Evolutionary conservation across 2,113 vertebrate species (phyloP).

Genomic region (Vidua macroura): DNA sequence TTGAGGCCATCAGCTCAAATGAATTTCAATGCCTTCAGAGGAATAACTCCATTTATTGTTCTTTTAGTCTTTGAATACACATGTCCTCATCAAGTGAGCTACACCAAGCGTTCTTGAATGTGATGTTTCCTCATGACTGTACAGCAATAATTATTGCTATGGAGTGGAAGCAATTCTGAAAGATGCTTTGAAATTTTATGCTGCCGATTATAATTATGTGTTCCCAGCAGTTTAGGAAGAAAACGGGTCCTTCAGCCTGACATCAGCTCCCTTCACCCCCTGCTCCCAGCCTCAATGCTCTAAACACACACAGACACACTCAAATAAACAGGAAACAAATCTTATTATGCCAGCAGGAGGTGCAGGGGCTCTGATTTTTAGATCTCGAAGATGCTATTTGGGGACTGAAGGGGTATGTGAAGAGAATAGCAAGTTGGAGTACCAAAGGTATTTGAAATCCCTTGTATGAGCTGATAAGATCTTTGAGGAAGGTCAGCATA

Average conservation of each 20-base stretch:
- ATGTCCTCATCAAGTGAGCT: background rate
- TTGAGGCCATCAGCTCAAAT: background rate
- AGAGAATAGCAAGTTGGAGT: background rate
- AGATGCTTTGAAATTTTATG: conserved; percentile 20
- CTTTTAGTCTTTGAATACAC: background rate
- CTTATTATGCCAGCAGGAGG: conserved; percentile 37
- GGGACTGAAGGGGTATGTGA: background rate
- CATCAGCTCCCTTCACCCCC: background rate
- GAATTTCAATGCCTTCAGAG: background rate
- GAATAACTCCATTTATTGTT: conserved; percentile 19
- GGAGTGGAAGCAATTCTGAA: conserved; percentile 20
- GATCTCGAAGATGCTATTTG: conserved; percentile 6
- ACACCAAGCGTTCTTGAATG: background rate
- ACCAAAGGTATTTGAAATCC: background rate
- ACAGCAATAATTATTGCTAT: conserved; percentile 27
- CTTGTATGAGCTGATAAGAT: background rate
- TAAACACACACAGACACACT: background rate
- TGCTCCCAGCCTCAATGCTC: background rate
- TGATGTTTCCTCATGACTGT: background rate
- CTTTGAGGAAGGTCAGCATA: background rate
- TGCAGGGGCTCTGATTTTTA: conserved; percentile 26
- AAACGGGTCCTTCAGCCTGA: background rate
- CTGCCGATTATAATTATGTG: background rate
- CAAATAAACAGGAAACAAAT: conserved; percentile 31
- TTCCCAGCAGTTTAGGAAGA: background rate